Base-by-base conservation (phyloP, 1,140 invertebrate species). In the Campoletis sonorensis region DNA sequence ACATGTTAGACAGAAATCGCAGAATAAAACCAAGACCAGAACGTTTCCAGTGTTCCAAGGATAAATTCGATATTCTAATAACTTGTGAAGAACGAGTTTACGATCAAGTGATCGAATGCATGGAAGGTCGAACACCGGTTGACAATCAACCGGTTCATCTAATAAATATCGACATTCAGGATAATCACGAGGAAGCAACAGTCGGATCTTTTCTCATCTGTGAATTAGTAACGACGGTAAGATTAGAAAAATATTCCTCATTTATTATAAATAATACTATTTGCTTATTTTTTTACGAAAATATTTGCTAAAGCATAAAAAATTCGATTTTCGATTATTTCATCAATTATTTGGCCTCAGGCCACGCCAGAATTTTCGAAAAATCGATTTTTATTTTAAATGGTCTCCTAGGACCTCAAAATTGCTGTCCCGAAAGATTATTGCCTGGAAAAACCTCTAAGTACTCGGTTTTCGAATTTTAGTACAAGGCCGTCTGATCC, bases 131-230 rank as follows among this genome's bases (percentile, higher is more conserved):
- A 88, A 93, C 93, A 54, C 95, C 95, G 1, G 93, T 94, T 77
- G 94, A 95, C 81, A 97, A 96, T 91, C 95, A 96, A 77, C 96
- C 97, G 11, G 98, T 98, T 1, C 99, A 99, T 93, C 95, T 99
- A 16, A 97, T 99, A 33, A 99, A 99, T 91, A 96, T 99, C 85
- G 98, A 99, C 89, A 99, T 99, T 89, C 98, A 98, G 91, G 99
- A 99, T 93, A 99, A 99, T 92, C 98, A 99, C 82, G 99, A 99
- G 93, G 99, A 99, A 91, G 99, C 99, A 0, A 98, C 98, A n/a
- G 96, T 99, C 88, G 99, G 99, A 82, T 99, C 99, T n/a, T 99
- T 99, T 93, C 93, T 99, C 81, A 98, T 99, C 82, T 97, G 96
- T 91, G 98, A 99, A 92, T 94, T 99, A 90, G 97, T 98, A 71